These are phyloP conservation scores for Liopterus haemorrhoidalis DNA, from an alignment of 2,888 invertebrate species.

Conservation along the genomic window DNA sequence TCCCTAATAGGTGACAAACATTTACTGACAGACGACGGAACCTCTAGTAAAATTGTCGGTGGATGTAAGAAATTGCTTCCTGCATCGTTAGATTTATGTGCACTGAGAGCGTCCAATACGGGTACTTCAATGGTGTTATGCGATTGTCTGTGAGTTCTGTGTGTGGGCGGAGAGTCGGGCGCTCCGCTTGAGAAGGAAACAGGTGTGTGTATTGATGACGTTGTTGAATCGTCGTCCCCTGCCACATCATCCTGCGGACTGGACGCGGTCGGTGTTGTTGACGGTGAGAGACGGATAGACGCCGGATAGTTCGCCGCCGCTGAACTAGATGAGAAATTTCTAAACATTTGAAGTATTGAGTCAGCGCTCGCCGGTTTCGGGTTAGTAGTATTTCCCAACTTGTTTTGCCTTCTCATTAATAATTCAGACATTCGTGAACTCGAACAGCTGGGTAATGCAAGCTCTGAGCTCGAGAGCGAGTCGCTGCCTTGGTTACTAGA, in stretches of 20 bases:
- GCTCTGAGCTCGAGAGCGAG: constrained; percentile 67
- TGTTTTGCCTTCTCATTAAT: constrained; percentile 38
- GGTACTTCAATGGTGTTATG: constrained; percentile 53
- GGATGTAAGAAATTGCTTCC: constrained; percentile 63
- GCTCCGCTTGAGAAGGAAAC: constrained; percentile 54
- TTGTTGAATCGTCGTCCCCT: constrained; percentile 65
- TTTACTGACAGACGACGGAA: constrained; percentile 66
- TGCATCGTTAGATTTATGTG: constrained; percentile 53
- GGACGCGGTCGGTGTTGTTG: constrained; percentile 67
- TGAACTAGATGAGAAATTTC: constrained; percentile 62
- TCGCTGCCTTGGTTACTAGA: constrained; percentile 73
- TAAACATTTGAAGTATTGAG: constrained; percentile 72
- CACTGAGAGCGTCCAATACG: constrained; percentile 63
- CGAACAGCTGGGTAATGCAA: constrained; percentile 57
- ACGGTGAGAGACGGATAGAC: constrained; percentile 59
- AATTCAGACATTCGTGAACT: constrained; percentile 51
- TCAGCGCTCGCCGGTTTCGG: constrained; percentile 72
- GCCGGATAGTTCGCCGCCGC: constrained; percentile 55
- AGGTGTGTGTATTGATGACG: constrained; percentile 59
- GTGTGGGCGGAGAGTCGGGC: constrained; percentile 58
- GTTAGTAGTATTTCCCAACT: constrained; percentile 44
- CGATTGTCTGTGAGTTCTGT: constrained; percentile 36
- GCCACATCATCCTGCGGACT: constrained; percentile 68
- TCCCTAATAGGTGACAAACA: constrained; percentile 76
- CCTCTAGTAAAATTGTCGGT: constrained; percentile 70